Conservation (phyloP, 64 coral and sea anemone species). For the Platygyra sinensis region DNA sequence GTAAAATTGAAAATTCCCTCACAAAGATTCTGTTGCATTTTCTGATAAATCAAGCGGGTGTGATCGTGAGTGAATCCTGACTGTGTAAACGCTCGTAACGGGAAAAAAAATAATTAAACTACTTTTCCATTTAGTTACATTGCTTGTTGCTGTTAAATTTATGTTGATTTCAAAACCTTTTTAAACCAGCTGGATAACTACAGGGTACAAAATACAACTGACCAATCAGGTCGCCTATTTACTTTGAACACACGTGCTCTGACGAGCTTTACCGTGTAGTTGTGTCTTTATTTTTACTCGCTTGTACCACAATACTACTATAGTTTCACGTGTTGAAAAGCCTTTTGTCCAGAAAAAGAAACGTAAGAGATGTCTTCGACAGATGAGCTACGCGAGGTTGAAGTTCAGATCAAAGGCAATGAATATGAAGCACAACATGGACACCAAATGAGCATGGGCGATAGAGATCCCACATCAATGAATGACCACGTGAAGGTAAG, state of each 20-base stretch:
- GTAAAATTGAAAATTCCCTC: no score
- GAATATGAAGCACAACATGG: conserved; percentile 43
- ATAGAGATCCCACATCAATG: conserved; percentile 65
- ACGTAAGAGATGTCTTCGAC: conserved; percentile 1
- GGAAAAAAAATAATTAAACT: no score
- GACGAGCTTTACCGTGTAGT: neutral
- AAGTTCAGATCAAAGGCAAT: conserved; percentile 24
- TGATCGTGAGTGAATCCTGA: no score
- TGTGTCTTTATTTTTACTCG: neutral
- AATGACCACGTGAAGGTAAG: conserved; percentile 70
- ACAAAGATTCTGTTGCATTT: no score
- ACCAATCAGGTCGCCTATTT: neutral
- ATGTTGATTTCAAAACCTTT: no score
- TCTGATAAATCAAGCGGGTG: no score
- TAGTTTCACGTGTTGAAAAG: neutral
- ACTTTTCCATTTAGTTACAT: no score
- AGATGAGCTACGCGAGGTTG: neutral
- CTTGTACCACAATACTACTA: neutral
- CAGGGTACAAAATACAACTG: neutral
- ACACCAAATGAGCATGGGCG: conserved; percentile 43
- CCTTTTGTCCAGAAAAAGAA: neutral
- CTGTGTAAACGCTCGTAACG: no score
- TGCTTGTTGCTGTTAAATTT: no score
- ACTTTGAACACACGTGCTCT: neutral
- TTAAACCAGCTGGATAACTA: no score